A percentile compares a stretch with the other conserved stretches of the same genome.
phyloP scores from a whole-genome alignment of 2,797 vertebrate species.

The Nannoperca australis region DNA sequence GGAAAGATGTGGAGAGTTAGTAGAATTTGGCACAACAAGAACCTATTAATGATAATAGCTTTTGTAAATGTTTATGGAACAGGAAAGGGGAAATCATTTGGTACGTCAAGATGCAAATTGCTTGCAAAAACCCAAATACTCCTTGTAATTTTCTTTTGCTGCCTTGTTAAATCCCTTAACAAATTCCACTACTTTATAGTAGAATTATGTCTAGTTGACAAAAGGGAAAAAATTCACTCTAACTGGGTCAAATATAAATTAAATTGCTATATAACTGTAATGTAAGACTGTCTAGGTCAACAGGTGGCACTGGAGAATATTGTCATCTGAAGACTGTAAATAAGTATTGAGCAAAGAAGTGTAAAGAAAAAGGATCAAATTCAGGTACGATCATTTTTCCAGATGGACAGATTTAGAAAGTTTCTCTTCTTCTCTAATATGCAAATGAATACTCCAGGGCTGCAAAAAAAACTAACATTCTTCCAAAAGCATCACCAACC shows the following conservation, averaged over 20 bases:
- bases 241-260: background rate
- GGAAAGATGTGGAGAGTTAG: background rate
- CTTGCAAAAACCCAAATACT: background rate
- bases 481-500: constrained; percentile 29
- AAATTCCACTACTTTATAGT: too few species aligned
- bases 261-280: background rate
- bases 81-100: too few species aligned
- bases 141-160: background rate
- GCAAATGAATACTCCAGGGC: constrained; percentile 55
- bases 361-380: background rate
- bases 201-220: too few species aligned
- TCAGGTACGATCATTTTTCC: constrained; percentile 19
- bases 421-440: constrained; percentile 10
- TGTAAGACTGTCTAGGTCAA: background rate
- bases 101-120: background rate
- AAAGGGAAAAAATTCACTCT: background rate
- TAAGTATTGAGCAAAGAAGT: constrained; percentile 3
- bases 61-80: background rate
- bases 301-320: background rate
- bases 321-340: background rate
- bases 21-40: background rate
- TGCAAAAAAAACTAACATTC: constrained; percentile 39
- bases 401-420: constrained; percentile 33
- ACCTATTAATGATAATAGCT: background rate
- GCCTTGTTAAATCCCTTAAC: background rate